A percentile compares a stretch with the other conserved stretches of the same genome.
Conservation (phyloP, 2,113 vertebrate genomes). For the Cettia cetti region DNA sequence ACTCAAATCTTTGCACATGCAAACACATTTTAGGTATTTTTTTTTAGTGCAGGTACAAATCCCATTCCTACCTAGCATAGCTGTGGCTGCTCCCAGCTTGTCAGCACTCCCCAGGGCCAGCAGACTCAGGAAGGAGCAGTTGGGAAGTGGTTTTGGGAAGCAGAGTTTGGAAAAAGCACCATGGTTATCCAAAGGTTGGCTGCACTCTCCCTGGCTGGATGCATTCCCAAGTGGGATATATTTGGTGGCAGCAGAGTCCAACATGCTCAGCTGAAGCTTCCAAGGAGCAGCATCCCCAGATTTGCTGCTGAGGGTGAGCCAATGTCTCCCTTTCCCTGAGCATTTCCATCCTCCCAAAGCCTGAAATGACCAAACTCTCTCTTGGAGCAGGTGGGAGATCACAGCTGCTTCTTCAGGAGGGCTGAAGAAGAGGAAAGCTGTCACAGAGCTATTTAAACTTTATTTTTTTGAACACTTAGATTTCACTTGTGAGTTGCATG, state of each 20-base stretch:
- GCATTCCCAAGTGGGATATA: neutral
- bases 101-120: neutral
- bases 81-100: neutral
- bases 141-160: neutral
- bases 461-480: neutral
- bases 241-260: slow-evolving; percentile 17
- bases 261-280: neutral
- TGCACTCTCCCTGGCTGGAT: neutral
- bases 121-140: neutral
- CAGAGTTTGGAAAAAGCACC: neutral
- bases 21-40: rapidly evolving
- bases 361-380: neutral
- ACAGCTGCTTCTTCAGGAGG: neutral
- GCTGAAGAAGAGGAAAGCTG: neutral
- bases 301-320: neutral
- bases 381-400: neutral
- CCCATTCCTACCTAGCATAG: rapidly evolving
- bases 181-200: neutral
- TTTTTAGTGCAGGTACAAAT: neutral
- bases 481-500: neutral
- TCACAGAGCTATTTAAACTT: neutral
- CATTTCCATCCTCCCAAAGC: neutral
- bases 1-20: rapidly evolving
- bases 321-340: neutral
- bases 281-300: neutral